phyloP scores from a whole-genome alignment of 2,888 invertebrate genomes.

The Poecilus cupreus region DNA sequence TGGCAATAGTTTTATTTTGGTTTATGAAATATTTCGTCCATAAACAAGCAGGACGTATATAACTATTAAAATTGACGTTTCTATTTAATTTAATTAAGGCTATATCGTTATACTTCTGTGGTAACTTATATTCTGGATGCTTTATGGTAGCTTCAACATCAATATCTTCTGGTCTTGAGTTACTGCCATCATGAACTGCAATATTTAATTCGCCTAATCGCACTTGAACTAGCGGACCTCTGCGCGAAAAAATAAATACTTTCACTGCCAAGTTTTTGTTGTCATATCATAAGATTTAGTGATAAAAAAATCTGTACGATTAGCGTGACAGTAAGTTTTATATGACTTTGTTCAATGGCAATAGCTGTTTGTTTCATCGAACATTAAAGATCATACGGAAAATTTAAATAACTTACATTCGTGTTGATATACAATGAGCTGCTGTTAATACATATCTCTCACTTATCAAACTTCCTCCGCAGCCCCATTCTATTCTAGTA shows the following conservation, averaged over 20 bases:
- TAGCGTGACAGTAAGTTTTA: too few species aligned
- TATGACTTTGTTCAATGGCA: too few species aligned
- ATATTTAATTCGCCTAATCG: slow-evolving; percentile 78
- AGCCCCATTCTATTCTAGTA: slow-evolving; percentile 69
- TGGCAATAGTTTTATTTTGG: slow-evolving; percentile 75
- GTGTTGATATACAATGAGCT: slow-evolving; percentile 74
- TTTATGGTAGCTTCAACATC: slow-evolving; percentile 71
- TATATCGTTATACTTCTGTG: slow-evolving; percentile 79
- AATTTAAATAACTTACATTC: slow-evolving; percentile 40
- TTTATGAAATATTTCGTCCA: slow-evolving; percentile 71
- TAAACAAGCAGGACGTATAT: slow-evolving; percentile 80
- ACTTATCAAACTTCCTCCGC: slow-evolving; percentile 77
- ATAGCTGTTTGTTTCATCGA: too few species aligned
- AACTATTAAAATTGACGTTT: slow-evolving; percentile 72
- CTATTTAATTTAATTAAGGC: slow-evolving; percentile 76
- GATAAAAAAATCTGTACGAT: too few species aligned
- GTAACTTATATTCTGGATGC: slow-evolving; percentile 77
- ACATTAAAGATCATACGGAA: not conserved
- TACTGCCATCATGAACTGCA: slow-evolving; percentile 71
- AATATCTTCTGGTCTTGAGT: slow-evolving; percentile 73
- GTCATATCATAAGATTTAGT: too few species aligned
- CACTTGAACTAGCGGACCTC: slow-evolving; percentile 74
- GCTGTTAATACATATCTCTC: slow-evolving; percentile 76
- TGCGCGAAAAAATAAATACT: slow-evolving; percentile 65
- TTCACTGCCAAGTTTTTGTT: too few species aligned